These are phyloP conservation scores for Heteromormyrus szaboi DNA, from an alignment of 2,797 vertebrate species.

Conservation along the genomic window DNA sequence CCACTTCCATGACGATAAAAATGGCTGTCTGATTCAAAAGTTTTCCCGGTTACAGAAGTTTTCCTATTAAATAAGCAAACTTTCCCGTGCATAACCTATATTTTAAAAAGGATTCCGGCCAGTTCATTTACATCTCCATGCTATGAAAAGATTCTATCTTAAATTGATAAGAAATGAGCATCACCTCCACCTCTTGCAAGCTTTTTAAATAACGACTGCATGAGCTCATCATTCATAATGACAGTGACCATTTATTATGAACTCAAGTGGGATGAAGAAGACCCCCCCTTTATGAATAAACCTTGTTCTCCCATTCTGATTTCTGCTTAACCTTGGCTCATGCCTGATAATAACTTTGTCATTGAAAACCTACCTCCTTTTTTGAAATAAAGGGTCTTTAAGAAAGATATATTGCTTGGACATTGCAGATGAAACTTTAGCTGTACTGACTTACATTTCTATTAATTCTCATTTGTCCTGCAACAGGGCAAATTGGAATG, in stretches of 20 bases:
- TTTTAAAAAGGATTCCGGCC: slow-evolving; percentile 36
- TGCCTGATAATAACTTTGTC: slow-evolving; percentile 67
- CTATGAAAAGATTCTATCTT: slow-evolving; percentile 51
- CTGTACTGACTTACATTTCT: slow-evolving; percentile 59
- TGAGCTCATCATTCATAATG: slow-evolving; percentile 68
- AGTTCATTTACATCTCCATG: slow-evolving; percentile 51
- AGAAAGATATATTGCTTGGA: slow-evolving; percentile 59
- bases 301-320: slow-evolving; percentile 61
- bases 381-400: slow-evolving; percentile 57
- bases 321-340: slow-evolving; percentile 63
- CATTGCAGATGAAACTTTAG: slow-evolving; percentile 54
- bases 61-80: slow-evolving; percentile 14
- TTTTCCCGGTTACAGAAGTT: slow-evolving; percentile 20
- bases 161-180: slow-evolving; percentile 55
- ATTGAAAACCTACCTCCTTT: slow-evolving; percentile 53
- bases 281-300: slow-evolving; percentile 48
- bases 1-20: not conserved
- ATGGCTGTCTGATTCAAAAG: not conserved
- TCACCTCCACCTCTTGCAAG: slow-evolving; percentile 50
- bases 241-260: slow-evolving; percentile 69
- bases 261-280: slow-evolving; percentile 61
- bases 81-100: slow-evolving; percentile 36
- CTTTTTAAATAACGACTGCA: slow-evolving; percentile 56
- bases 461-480: slow-evolving; percentile 68
- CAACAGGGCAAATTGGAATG: slow-evolving; percentile 58